Base-by-base conservation (phyloP, 1,140 invertebrate species). In the Caenorhabditis latens region DNA sequence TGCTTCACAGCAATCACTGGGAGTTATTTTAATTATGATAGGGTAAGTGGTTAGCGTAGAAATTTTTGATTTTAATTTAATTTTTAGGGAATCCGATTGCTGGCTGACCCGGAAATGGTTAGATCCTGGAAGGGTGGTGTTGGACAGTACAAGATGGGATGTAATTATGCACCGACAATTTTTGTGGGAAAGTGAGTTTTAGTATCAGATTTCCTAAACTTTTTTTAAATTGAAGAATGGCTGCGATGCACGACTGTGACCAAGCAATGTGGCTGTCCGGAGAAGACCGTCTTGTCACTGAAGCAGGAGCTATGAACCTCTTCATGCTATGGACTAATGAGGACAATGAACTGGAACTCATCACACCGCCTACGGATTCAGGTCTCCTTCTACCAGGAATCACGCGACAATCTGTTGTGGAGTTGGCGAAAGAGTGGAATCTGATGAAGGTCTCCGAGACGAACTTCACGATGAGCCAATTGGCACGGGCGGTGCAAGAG, bases 271-370 rank as follows among this genome's bases (percentile, higher is more conserved):
- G 98, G 98, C 93, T 99, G 6, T 99, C 95, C 93, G 98, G 98
- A 9, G 95, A 97, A 6, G 95, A 99, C 92, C 95, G 98, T 92
- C 95, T 97, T 92, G 91, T 99, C 1, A 99, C 98, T 0, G 98
- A 99, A 95, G 97, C 96, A 63, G 98, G 98, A 50, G 97, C 98
- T 9, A 99, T 99, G 98, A 99, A 99, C 91, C 95, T 99, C 67
- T 99, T 99, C 91, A 94, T 98, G 89, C 95, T 96, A 91, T 96
- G 95, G 92, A 94, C 95, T 84, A 96, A 99, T 92, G 95, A 97
- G 84, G 94, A 96, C 91, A 97, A 97, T 95, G 97, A 97, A 97
- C 94, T 93, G 94, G 96, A 98, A 94, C 93, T 99, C 88, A 94
- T 96, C 14, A 99, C 98, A 32, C 97, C 97, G 19, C 96, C 97